Base-by-base conservation (phyloP, 2,888 invertebrate species). In the Allygus modestus region DNA sequence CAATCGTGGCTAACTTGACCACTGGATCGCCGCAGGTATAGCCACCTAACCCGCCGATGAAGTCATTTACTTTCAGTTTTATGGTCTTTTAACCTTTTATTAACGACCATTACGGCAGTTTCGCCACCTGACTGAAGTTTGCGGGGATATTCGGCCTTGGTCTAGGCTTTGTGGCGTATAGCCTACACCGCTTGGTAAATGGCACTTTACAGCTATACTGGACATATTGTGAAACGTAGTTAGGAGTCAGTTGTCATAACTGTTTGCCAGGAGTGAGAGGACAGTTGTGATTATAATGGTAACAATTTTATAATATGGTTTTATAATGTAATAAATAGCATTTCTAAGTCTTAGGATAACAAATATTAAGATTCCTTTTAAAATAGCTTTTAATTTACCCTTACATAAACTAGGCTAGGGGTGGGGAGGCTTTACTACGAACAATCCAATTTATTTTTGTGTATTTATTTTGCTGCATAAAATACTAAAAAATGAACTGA, bases 61-160 rank as follows among this genome's bases (percentile, higher is more conserved):
- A 65, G 65, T 65, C 26, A 65, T 65, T 65, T 65, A 65, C 65
- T 65, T 65, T 65, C 65, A 31, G 65, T 65, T 65, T 65, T 65
- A 65, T 65, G 65, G 28, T 28, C 28, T 65, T 65, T 65, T 65
- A 65, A 31, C 31, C 17, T 28, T 65, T 28, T 31, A 65, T 65
- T 65, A 65, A 65, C 65, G 26, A 5, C 28, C 65, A 31, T 65
- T 65, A 65, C 17, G 20, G 54, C 15, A 2, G 54, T 54, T 54
- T 54, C 54, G 26, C 28, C 28, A 65, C 65, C 15, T 28, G 15
- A 17, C 31, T 31, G 15, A 9, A 54, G 20, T 23, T 58, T 58
- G 58, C 58, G 5, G 58, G 5, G 58, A 46, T 46, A 17, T 65
- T 65, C 65, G 65, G 31, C 65, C 65, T 65, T 31, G 28, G 17